phyloP scores from a whole-genome alignment of 2,113 vertebrate genomes.

The Maccullochella peelii region DNA sequence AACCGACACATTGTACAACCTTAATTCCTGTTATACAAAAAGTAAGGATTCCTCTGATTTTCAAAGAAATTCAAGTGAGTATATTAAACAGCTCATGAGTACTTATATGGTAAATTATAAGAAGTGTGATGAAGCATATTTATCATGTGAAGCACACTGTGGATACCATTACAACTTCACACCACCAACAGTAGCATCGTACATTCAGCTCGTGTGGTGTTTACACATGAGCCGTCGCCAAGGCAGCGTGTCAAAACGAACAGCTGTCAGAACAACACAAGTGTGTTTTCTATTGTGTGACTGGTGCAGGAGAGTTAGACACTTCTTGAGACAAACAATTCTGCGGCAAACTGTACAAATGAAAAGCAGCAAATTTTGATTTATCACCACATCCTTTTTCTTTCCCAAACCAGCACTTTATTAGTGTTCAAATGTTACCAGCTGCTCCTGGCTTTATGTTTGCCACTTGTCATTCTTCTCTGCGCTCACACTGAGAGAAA shows the following conservation, averaged over 20 bases:
- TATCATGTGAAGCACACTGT: neutral
- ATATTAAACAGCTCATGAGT: neutral
- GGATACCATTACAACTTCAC: neutral
- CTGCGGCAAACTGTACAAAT: neutral
- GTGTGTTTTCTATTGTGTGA: neutral
- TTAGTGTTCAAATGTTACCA: neutral
- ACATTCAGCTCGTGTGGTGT: neutral
- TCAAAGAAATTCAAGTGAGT: neutral
- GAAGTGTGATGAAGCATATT: neutral
- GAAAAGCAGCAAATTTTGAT: neutral
- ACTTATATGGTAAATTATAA: too few relatives aligned
- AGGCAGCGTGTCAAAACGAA: neutral
- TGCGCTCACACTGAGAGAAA: neutral
- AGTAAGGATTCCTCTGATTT: neutral
- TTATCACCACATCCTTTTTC: neutral
- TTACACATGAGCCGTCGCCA: neutral
- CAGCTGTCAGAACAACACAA: constrained; percentile 5
- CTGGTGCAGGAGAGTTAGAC: neutral
- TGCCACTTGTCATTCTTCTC: neutral
- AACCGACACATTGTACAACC: neutral
- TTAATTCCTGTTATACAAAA: neutral
- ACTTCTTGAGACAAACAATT: neutral
- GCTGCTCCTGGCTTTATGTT: neutral
- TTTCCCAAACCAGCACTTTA: neutral
- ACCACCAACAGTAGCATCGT: neutral